A percentile compares a stretch with the other conserved stretches of the same genome.
Conservation (phyloP, 2,797 vertebrate genomes). For the Mormyrops attenuatus region DNA sequence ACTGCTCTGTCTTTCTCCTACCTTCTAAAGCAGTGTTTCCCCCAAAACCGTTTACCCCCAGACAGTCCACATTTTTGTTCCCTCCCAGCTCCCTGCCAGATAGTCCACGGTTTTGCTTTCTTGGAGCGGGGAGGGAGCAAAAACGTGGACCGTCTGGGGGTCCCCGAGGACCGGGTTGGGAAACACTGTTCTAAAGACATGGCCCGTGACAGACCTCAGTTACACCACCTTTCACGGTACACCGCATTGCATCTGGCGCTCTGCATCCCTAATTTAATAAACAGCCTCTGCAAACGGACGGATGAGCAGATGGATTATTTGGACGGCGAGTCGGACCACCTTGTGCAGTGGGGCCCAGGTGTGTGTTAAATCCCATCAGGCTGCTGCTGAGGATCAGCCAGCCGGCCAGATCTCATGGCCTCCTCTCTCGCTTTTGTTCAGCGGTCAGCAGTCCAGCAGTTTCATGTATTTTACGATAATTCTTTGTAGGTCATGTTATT, state of each 20-base stretch:
- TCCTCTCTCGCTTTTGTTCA: neutral
- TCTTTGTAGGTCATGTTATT: neutral
- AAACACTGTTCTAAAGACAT: neutral
- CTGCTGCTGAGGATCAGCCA: neutral
- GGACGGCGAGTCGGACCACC: neutral
- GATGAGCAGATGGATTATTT: constrained; percentile 6
- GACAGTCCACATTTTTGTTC: neutral
- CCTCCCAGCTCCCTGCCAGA: neutral
- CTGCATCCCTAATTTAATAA: constrained; percentile 16
- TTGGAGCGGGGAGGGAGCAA: neutral
- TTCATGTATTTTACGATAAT: neutral
- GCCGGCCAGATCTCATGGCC: neutral
- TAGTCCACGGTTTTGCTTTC: neutral
- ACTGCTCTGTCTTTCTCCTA: neutral
- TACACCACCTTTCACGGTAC: neutral
- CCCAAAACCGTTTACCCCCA: neutral
- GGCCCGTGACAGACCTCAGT: neutral
- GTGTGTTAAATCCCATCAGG: neutral
- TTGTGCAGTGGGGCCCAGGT: constrained; percentile 21
- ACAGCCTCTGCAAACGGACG: neutral
- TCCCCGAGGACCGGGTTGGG: neutral
- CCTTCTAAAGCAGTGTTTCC: neutral
- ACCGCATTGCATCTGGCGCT: neutral
- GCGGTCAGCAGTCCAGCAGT: neutral
- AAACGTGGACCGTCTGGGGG: neutral